Base-by-base conservation (phyloP, 2,888 invertebrate genomes). In the Platycnemis pennipes region DNA sequence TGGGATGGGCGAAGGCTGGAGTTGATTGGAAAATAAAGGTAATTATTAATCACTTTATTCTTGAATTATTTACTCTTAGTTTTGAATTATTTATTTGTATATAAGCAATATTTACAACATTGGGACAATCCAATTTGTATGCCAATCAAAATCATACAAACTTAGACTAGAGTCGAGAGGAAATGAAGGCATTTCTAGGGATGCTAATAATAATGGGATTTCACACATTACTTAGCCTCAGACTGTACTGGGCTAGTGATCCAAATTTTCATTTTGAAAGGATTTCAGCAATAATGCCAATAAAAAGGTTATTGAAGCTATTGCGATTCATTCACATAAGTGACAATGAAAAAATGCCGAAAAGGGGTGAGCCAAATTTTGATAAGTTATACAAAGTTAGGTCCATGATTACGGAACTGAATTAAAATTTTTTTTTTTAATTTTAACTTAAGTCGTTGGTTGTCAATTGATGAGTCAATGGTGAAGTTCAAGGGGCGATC, bases 401-500 rank as follows among this genome's bases (percentile, higher is more conserved):
- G 7, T 86, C 94, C 16, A 94, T 77, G 91, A 94, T 42, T 86
- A 94, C 45, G 45, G 8, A 87, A 95, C 42, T 95, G 95, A 53
- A 95, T 95, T 77, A 95, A 95, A 94, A 94, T 94, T 91, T 94
- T 94, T 16, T 94, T 94, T 88, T 95, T 95, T 8, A 69, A 45
- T 44, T 87, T 45, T 16, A 44, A 45, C 42, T 45, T 45, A 44
- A 19, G 44, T 11, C 44, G 87, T 1, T 87, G 87, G 87, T 44
- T 87, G 2, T 44, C 87, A 1, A 45, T 87, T 45, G 87, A 87
- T 45, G 87, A 87, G 45, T 87, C 87, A 22, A 87, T 87, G 87
- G 87, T 87, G 1, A 87, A 87, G 22, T 87, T 87, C 87, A 87
- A 87, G 44, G 87, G 87, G 13, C 2, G 44, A 44, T 87, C 87